Evolutionary conservation across 2,888 invertebrate genomes (phyloP).

Genomic region (Ommatoiulus sabulosus): DNA sequence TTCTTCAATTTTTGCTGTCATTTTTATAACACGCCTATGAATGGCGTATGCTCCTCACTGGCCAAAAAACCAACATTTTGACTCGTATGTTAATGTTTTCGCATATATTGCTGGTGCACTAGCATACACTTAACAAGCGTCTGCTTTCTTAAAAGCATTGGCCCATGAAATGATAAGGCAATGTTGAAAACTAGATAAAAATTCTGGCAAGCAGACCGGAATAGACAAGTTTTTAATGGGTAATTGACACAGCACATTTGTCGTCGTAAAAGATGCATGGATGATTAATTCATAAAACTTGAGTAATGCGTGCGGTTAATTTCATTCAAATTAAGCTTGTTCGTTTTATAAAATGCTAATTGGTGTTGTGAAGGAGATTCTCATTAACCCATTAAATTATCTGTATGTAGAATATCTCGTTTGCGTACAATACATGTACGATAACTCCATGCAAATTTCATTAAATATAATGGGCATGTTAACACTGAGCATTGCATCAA

Average conservation of each 20-base stretch:
- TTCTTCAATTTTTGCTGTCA: too few relatives aligned
- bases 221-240: not conserved
- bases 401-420: not conserved
- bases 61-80: not conserved
- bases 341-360: not conserved
- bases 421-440: not conserved
- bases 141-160: too few relatives aligned
- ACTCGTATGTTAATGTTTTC: too few relatives aligned
- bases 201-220: not conserved
- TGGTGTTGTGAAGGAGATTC: not conserved
- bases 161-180: too few relatives aligned
- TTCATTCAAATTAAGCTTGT: not conserved
- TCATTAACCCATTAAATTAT: not conserved
- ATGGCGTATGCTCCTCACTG: too few relatives aligned
- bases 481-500: too few relatives aligned
- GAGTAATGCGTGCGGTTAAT: not conserved
- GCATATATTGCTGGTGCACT: too few relatives aligned
- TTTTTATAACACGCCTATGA: too few relatives aligned
- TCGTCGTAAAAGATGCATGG: not conserved
- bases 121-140: too few relatives aligned
- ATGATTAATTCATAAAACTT: not conserved
- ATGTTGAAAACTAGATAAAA: too few relatives aligned
- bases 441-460: too few relatives aligned
- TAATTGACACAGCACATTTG: not conserved
- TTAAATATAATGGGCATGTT: too few relatives aligned